Evolutionary conservation across 1,140 invertebrate genomes (phyloP), one percentile per base, ranked within the genome.

Genomic region (Anastrepha obliqua): DNA sequence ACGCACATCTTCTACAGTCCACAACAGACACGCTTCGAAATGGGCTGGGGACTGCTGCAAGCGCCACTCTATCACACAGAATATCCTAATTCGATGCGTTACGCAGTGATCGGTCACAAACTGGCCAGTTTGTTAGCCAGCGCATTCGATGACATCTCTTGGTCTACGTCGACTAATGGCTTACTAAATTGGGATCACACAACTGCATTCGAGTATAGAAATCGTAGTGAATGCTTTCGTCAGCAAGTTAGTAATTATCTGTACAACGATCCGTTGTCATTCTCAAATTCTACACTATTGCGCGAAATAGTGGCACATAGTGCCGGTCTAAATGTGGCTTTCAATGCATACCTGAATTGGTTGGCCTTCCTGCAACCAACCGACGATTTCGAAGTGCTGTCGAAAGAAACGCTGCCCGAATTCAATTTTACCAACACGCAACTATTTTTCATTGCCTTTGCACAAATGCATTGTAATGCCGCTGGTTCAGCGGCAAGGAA

Each of bases 61-160:
- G 95, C 96, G 86, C 98, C 98, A 0, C 98, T 99, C 91, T 99
- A 98, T 93, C 97, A 99, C 90, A 96, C 96, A 13, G 95, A 96
- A 65, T 98, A 97, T 93, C 98, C 98, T 0, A 96, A 96, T 88
- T 97, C 97, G 51, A 94, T 99, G 2, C 99, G 99, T 93, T 99
- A 97, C 93, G 98, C 98, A 8, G 98, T 97, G 0, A 98, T 99
- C 95, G 98, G 98, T 0, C 97, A 98, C 0, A 96, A 98, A 0
- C 97, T 99, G 96, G 98, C 98, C 0, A 97, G 98, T 92, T 97
- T 99, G 93, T 92, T 99, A 65, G 98, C 97, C 0, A 97, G 98
- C 91, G 98, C 97, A 3, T 99, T 99, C 93, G 98, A 99, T 93
- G 98, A 99, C 93, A 96, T 98, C 94, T 98, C 98, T 94, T 99